Conservation (phyloP, 2,113 vertebrate genomes). For the Paratilapia polleni region DNA sequence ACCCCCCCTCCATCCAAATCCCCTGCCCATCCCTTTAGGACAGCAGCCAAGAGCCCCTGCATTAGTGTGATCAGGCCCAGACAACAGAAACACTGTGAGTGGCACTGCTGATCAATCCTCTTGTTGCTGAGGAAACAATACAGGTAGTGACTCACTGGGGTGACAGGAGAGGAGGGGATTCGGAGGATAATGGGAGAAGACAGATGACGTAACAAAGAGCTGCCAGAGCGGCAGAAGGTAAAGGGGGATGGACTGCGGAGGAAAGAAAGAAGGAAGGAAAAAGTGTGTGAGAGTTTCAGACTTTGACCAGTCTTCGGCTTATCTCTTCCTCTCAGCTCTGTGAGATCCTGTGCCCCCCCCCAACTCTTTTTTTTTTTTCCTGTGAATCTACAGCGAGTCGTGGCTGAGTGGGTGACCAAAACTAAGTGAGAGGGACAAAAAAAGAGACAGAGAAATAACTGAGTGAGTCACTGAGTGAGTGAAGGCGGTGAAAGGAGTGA, state of each 20-base stretch:
- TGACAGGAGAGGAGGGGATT: slow-evolving; percentile 45
- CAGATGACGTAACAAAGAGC: slow-evolving; percentile 83
- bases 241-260: slow-evolving; percentile 20
- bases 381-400: slow-evolving; percentile 38
- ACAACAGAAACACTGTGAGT: slow-evolving; percentile 75
- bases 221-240: slow-evolving; percentile 61
- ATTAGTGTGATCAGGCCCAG: slow-evolving; percentile 59
- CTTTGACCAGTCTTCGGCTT: slow-evolving; percentile 65
- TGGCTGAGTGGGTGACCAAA: slow-evolving; percentile 64
- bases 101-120: slow-evolving; percentile 74
- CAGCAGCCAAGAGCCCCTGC: slow-evolving; percentile 52
- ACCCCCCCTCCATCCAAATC: slow-evolving; percentile 42
- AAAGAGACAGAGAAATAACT: slow-evolving; percentile 26
- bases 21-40: slow-evolving; percentile 39
- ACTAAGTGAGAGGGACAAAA: slow-evolving; percentile 43
- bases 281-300: slow-evolving; percentile 56
- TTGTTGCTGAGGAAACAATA: slow-evolving; percentile 78
- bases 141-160: slow-evolving; percentile 82
- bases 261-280: slow-evolving; percentile 26
- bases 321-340: slow-evolving; percentile 28
- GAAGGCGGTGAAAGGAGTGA: slow-evolving; percentile 32
- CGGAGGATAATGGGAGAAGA: slow-evolving; percentile 71
- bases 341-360: slow-evolving; percentile 3
- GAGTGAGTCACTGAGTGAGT: slow-evolving; percentile 61
- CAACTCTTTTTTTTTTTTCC: neutral